Evolutionary conservation across 2,113 vertebrate genomes (phyloP), one percentile per base, ranked within the genome.

Genomic region (Vidua chalybeata): DNA sequence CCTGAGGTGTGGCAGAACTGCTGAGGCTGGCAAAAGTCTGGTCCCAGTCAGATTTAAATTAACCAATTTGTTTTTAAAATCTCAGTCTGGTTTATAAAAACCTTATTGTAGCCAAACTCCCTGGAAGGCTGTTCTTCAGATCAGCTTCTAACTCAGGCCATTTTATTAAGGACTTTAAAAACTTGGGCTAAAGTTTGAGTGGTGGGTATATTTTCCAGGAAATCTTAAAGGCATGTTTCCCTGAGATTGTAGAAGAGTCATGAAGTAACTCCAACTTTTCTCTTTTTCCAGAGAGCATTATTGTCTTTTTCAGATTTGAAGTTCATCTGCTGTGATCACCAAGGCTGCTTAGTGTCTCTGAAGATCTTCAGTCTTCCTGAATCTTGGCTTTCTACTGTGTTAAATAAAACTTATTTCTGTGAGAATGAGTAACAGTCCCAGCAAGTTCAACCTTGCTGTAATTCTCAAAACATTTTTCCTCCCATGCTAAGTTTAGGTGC

Each of bases 1-100:
- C 94, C 49, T 94, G 67, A 94, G 89, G 73, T 81, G 17, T 92
- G 67, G 91, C 58, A 94, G 79, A 86, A 96, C 84, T 96, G 94
- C 90, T 96, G 89, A 96, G 77, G 66, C 46, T 39, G 49, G 51
- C 82, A 93, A 72, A 95, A 96, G 62, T 28, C 48, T 84, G 63
- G 68, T 83, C 77, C 27, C 56, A 71, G 48, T 51, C 76, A 75
- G 19, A 56, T 89, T 89, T 78, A 86, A 94, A 94, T 92, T 55
- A 81, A 90, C 71, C 16, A 81, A 48, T 52, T 52, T 87, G 41
- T 48, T 82, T 94, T 87, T 74, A 72, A 92, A 87, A 79, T 45
- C 62, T 78, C 39, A 61, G 30, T 78, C 73, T 72, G 48, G 33
- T 94, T 84, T 45, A 23, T 46, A 72, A 66, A 68, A 66, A n/a